Conservation (phyloP, 2,888 invertebrate species). For the Campopleginae sp. region DNA sequence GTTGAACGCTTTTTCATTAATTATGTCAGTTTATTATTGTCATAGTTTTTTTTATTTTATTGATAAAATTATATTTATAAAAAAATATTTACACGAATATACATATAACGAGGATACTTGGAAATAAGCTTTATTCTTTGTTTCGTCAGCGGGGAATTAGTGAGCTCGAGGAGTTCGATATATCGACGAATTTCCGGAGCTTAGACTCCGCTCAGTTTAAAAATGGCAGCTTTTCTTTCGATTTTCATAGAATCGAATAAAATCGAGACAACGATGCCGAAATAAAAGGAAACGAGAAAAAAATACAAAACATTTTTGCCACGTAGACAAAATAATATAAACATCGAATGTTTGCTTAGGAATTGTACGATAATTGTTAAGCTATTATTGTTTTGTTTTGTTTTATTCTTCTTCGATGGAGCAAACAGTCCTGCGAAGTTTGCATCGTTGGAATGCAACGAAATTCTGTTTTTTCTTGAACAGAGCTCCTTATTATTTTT, state of each 20-base stretch:
- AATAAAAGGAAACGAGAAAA: background rate
- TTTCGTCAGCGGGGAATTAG: conserved; percentile 1
- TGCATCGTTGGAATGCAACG: no score
- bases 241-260: conserved; percentile 5
- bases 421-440: no score
- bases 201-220: background rate
- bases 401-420: background rate
- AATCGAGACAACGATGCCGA: background rate
- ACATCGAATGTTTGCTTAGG: conserved; percentile 11
- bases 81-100: conserved; percentile 27
- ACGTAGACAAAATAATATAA: background rate
- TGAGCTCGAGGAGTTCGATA: background rate
- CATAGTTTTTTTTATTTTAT: conserved; percentile 39
- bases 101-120: conserved; percentile 22
- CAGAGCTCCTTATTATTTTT: no score
- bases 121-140: conserved; percentile 18
- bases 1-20: conserved; percentile 48
- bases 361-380: conserved; percentile 23
- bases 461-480: no score
- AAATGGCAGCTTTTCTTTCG: conserved; percentile 10
- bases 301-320: background rate
- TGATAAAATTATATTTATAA: conserved; percentile 44
- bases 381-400: conserved; percentile 20
- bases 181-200: background rate
- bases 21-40: conserved; percentile 36